These are phyloP conservation scores for Sitobion miscanthi DNA, from an alignment of 1,140 invertebrate genomes.

Conservation along the genomic window DNA sequence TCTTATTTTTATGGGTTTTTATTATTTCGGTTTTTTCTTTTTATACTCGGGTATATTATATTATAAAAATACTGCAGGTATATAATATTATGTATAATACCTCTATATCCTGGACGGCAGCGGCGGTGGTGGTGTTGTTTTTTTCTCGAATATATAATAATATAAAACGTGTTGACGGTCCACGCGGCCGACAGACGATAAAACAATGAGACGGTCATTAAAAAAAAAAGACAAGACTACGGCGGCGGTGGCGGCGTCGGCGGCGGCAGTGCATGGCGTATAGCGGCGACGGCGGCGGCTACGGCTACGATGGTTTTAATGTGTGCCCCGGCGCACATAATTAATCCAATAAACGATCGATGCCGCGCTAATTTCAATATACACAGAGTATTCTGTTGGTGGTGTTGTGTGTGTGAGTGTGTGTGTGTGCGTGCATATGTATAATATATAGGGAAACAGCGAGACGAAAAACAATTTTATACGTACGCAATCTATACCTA, in stretches of 20 bases:
- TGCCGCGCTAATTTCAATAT: conserved; percentile 56
- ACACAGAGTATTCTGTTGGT: not conserved
- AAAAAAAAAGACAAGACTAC: conserved; percentile 43
- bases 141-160: conserved; percentile 44
- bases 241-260: not conserved
- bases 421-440: not conserved
- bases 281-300: not conserved
- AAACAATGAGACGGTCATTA: conserved; percentile 53
- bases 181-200: conserved; percentile 46
- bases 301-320: conserved; percentile 35
- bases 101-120: not conserved
- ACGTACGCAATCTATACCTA: conserved; percentile 10
- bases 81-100: conserved; percentile 17
- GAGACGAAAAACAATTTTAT: conserved; percentile 25
- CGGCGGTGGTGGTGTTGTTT: not conserved
- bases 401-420: conserved; percentile 21
- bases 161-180: conserved; percentile 55
- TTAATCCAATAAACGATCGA: conserved; percentile 57
- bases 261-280: not conserved
- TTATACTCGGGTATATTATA: conserved; percentile 31
- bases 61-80: not conserved
- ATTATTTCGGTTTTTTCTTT: conserved; percentile 43
- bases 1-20: conserved; percentile 54
- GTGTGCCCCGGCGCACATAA: conserved; percentile 46
- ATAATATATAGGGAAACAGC: not conserved